phyloP scores from a whole-genome alignment of 2,797 vertebrate genomes.

The Sebastes cheni region DNA sequence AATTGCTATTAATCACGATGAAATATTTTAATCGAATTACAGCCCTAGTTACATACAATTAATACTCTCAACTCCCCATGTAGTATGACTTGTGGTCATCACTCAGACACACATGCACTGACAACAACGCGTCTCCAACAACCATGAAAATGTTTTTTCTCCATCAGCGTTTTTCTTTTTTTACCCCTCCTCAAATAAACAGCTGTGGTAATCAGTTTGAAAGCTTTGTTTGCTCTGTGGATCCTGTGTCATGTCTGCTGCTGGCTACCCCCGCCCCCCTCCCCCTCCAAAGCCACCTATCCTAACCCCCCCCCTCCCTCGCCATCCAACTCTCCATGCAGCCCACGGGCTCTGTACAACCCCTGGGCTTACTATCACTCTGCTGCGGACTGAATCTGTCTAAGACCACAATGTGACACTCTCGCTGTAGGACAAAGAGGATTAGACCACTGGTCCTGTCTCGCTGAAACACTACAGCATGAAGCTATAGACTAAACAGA shows the following conservation, averaged over 20 bases:
- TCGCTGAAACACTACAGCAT: conserved; percentile 49
- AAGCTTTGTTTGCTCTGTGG: conserved; percentile 81
- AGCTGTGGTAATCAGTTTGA: conserved; percentile 84
- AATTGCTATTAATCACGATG: too few relatives aligned
- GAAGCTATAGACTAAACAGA: conserved; percentile 45
- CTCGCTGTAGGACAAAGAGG: conserved; percentile 76
- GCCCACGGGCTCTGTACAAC: conserved; percentile 51
- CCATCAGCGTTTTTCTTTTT: conserved; percentile 68
- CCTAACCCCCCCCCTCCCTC: background rate
- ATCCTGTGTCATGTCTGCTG: conserved; percentile 69
- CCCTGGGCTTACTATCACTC: conserved; percentile 58
- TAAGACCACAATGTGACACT: conserved; percentile 70
- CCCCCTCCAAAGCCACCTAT: conserved; percentile 17
- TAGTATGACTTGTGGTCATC: conserved; percentile 6
- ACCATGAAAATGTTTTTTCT: conserved; percentile 64
- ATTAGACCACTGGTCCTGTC: conserved; percentile 73
- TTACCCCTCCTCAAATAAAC: conserved; percentile 73
- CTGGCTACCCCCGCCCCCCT: conserved; percentile 14
- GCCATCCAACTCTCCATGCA: conserved; percentile 41
- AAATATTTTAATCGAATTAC: background rate
- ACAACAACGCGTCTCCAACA: conserved; percentile 8
- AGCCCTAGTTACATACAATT: background rate
- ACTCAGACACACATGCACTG: background rate
- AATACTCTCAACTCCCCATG: background rate
- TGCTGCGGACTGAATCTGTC: conserved; percentile 64